phyloP scores from a whole-genome alignment of 2,113 vertebrate species.

The Puntigrus tetrazona region DNA sequence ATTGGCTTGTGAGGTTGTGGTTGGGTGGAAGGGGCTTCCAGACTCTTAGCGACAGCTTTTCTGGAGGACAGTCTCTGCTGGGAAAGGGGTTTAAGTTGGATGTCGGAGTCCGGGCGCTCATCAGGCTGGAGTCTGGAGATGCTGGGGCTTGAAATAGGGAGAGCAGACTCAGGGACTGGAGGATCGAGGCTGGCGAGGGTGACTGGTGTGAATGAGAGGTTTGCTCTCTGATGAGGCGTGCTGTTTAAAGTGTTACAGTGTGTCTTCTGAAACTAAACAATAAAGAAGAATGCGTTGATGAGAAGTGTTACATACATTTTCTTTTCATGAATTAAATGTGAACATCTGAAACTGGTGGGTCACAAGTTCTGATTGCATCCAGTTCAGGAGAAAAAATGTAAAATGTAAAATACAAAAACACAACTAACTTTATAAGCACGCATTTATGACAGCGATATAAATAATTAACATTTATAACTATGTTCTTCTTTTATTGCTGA shows the following conservation, averaged over 20 bases:
- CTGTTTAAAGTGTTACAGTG: conserved; percentile 40
- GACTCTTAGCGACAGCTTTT: conserved; percentile 1
- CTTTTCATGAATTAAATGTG: neutral
- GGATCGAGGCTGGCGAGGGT: conserved; percentile 27
- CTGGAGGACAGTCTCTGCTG: conserved; percentile 28
- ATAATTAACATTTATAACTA: neutral
- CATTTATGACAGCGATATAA: neutral
- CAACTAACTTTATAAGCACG: neutral
- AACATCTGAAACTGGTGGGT: neutral
- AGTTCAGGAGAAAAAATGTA: neutral
- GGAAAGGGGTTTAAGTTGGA: conserved; percentile 63
- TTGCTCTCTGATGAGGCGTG: conserved; percentile 45
- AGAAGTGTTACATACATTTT: neutral
- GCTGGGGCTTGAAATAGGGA: conserved; percentile 57
- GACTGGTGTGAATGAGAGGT: conserved; percentile 34
- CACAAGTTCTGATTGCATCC: neutral
- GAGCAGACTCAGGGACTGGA: conserved; percentile 35
- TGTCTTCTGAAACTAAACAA: conserved; percentile 33
- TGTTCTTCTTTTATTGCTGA: neutral
- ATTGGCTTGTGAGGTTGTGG: conserved; percentile 25
- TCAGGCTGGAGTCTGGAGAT: conserved; percentile 53
- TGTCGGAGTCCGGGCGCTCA: conserved; percentile 68
- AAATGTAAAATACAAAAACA: neutral
- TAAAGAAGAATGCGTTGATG: neutral
- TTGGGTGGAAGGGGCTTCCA: neutral